These are phyloP conservation scores for Halcyon chelicuti DNA, from an alignment of 2,797 vertebrate genomes.

Conservation along the genomic window DNA sequence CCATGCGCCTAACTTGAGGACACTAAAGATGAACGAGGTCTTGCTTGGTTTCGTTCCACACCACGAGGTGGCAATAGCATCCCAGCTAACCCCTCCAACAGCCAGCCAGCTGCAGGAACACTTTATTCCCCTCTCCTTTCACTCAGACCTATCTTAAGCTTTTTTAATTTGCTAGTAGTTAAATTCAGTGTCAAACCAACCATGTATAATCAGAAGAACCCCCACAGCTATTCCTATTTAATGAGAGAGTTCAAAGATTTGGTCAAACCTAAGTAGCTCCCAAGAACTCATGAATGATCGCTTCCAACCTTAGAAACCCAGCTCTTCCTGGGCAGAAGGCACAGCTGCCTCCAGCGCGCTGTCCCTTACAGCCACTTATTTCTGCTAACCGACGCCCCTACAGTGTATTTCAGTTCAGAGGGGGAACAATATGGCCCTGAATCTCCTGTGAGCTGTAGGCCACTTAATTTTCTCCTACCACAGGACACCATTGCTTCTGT, in stretches of 20 bases:
- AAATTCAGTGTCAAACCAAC: background rate
- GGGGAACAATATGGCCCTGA: accelerated
- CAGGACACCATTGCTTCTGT: background rate
- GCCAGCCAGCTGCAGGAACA: accelerated
- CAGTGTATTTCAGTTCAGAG: background rate
- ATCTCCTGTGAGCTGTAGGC: background rate
- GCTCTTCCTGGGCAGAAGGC: accelerated
- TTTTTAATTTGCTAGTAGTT: background rate
- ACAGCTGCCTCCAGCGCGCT: accelerated
- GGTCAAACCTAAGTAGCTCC: background rate
- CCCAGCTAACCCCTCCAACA: background rate
- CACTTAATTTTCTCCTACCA: background rate
- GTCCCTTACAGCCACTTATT: background rate
- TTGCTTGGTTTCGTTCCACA: background rate
- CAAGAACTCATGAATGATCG: background rate
- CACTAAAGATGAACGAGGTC: accelerated
- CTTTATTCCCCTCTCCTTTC: accelerated
- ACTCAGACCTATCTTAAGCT: background rate
- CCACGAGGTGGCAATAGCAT: constrained; percentile 73
- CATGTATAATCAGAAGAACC: background rate
- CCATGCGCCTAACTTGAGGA: accelerated
- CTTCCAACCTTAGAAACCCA: background rate
- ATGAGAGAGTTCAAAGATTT: background rate
- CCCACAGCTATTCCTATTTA: background rate
- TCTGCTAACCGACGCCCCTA: background rate